Percentiles rank a stretch among this genome's conserved stretches.
Conservation (phyloP, 2,888 invertebrate species). For the Myopa testacea region DNA sequence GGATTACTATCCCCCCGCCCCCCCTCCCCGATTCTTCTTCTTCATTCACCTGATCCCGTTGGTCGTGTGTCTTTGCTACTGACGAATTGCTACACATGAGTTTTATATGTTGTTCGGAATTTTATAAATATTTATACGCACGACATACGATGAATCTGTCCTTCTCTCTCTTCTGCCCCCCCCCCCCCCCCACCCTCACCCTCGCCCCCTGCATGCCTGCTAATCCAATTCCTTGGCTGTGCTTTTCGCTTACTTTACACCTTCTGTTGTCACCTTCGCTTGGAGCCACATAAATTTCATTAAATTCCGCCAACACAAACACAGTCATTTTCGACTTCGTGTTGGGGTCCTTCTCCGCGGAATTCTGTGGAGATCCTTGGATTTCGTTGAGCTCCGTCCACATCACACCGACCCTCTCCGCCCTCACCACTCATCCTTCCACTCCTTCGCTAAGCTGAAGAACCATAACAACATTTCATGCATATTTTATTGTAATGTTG, state of each 20-base stretch:
- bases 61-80: no score
- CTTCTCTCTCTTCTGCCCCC: no score
- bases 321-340: background rate
- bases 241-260: background rate
- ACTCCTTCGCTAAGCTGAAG: background rate
- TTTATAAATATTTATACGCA: slow-evolving; percentile 1
- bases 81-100: no score
- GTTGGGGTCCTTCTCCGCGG: background rate
- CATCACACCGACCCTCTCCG: background rate
- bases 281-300: slow-evolving; percentile 13
- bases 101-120: background rate
- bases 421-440: background rate
- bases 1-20: no score
- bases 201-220: background rate
- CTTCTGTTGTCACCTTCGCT: background rate
- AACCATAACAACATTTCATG: slow-evolving; percentile 33
- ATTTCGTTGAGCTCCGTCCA: background rate
- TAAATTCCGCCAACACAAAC: background rate
- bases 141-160: background rate
- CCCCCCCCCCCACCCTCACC: background rate
- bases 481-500: slow-evolving; percentile 29
- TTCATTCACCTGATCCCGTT: no score
- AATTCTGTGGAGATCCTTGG: background rate
- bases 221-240: background rate
- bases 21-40: no score